Evolutionary conservation across 2,113 vertebrate species (phyloP), one percentile per base, ranked within the genome.

Genomic region (Spea bombifrons): DNA sequence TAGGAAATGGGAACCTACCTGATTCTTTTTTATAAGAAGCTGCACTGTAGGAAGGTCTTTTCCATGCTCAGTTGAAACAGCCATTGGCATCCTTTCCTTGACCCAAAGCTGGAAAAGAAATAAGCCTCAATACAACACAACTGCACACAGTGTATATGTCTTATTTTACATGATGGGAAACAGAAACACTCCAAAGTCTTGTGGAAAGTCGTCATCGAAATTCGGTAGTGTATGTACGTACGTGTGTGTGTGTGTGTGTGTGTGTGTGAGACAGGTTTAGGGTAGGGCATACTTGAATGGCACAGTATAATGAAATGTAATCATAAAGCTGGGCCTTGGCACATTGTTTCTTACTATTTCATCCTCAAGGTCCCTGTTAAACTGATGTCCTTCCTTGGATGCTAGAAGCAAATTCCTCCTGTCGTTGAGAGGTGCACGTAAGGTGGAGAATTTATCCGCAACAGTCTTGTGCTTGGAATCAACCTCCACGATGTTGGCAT

Each of bases 21-120:
- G 95, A 83, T 97, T 97, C 84, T 97, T 97, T 88, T 97, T 97
- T 79, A 94, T 95, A 43, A 97, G 91, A 10, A 98, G 92, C 90
- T 98, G 96, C 44, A 97, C 96, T 0, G 94, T 95, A 52, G 95
- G 94, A 50, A 98, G 88, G 83, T 97, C 95, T 86, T 95, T 96
- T 63, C 96, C 96, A 0, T 97, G 94, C 66, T 98, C 96, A 8
- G 89, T 93, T 75, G 96, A 98, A n/a, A 88, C 85, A 0, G 96
- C 96, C 86, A 95, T 85, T 0, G 96, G 94, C 83, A 95, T 94
- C 82, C 94, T 91, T 84, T 98, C 96, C 5, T 91, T 94, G 79
- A 97, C 94, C 96, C 96, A 98, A 43, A 98, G 84, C 96, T 98
- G 79, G 5, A 9, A 76, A 45, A 16, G 7, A 69, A 30, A 30